Evolutionary conservation across 2,113 vertebrate species (phyloP).

Genomic region (Microcebus lehilahytsara): DNA sequence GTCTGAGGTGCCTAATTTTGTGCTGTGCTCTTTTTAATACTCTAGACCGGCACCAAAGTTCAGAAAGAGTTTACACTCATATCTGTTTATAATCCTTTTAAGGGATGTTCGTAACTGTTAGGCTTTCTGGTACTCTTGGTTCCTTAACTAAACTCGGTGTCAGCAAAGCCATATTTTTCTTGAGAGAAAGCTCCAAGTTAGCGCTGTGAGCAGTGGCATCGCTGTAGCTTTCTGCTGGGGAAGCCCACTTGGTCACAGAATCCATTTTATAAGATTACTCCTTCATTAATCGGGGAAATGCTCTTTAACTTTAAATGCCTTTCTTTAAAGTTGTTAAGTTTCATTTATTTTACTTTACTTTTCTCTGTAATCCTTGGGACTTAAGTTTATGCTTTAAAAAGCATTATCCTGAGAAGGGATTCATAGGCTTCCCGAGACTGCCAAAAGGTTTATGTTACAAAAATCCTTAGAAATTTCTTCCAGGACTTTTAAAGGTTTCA

Average conservation of each 20-base stretch:
- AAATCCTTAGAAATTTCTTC: not conserved
- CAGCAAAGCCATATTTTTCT: not conserved
- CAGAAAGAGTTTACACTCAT: not conserved
- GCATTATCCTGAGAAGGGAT: not conserved
- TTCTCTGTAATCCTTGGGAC: not conserved
- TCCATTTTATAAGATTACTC: not conserved
- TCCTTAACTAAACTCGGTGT: not conserved
- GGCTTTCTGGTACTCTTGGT: not conserved
- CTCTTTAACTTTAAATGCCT: conserved; percentile 54
- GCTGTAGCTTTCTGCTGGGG: not conserved
- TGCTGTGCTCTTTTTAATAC: not conserved
- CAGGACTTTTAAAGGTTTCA: not conserved
- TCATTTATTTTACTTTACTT: conserved; percentile 31
- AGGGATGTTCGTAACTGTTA: not conserved
- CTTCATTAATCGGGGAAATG: conserved; percentile 7
- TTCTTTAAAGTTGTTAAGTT: conserved; percentile 21
- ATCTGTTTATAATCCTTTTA: not conserved
- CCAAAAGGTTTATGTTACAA: not conserved
- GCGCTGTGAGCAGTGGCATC: not conserved
- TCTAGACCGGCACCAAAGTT: not conserved
- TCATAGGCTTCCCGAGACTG: not conserved
- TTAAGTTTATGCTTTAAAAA: conserved; percentile 4
- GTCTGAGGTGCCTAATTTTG: not conserved
- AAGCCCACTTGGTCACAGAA: not conserved
- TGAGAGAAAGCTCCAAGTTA: not conserved